Evolutionary conservation across 2,113 vertebrate genomes (phyloP).

Genomic region (Nothocercus julius): DNA sequence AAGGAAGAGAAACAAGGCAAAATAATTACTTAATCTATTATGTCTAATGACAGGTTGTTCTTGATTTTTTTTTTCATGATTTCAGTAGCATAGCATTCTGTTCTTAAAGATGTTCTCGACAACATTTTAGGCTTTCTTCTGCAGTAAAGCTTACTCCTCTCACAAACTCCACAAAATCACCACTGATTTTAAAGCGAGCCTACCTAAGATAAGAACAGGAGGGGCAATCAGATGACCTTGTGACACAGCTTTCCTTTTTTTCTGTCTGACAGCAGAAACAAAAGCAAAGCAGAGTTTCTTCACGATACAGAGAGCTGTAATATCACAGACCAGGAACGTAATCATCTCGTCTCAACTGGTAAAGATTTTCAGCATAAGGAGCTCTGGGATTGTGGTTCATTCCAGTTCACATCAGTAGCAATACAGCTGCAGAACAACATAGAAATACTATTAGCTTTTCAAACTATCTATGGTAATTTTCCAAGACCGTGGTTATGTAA

Average conservation of each 20-base stretch:
- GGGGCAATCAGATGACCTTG: background rate
- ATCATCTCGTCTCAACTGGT: background rate
- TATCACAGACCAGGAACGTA: background rate
- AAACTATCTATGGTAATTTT: background rate
- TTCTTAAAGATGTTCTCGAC: background rate
- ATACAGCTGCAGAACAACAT: background rate
- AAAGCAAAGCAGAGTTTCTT: background rate
- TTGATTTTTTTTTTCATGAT: background rate
- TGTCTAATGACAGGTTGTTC: background rate
- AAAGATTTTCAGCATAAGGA: background rate
- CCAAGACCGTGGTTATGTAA: background rate
- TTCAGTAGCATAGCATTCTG: background rate
- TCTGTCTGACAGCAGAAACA: background rate
- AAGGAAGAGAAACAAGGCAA: background rate
- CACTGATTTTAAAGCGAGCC: background rate
- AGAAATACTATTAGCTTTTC: background rate
- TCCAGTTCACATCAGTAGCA: background rate
- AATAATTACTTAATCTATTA: background rate
- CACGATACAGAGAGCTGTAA: background rate
- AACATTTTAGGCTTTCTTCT: background rate
- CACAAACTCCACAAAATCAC: background rate
- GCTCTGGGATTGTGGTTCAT: constrained; percentile 8
- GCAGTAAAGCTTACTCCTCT: background rate
- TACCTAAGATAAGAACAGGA: background rate
- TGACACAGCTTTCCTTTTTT: background rate